Evolutionary conservation across 2,888 invertebrate species (phyloP), one percentile per base, ranked within the genome.

Genomic region (Agriopis leucophaearia): DNA sequence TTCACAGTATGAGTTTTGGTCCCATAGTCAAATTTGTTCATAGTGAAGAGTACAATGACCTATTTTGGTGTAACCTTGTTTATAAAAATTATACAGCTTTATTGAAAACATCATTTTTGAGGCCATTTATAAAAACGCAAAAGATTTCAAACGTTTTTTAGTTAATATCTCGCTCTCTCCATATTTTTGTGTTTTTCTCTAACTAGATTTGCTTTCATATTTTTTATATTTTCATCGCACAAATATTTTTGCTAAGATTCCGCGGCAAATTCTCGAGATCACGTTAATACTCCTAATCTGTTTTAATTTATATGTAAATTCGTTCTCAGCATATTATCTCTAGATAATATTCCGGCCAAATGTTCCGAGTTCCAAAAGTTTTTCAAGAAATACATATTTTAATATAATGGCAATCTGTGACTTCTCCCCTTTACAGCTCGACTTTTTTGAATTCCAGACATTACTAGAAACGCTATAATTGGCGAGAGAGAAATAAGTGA

Each of bases 271-370:
- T 76, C 78, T 68, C 70, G 66, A 74, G 64, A 74, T 78, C 76
- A 76, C 78, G 74, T 69, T 84, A 82, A 85, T 83, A 77, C 81
- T 72, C 79, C 80, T 85, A 85, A 86, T 86, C 81, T 80, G 77
- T 84, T 83, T 86, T 83, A 85, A 87, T 86, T 86, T 85, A 84
- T 81, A 87, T 87, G 86, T 82, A 82, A 86, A 86, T 86, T 83
- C 77, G 82, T 81, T 83, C 76, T 76, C 76, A 77, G 85, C 81
- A 81, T 82, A 84, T 83, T 81, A 84, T 83, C 82, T 82, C 77
- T 77, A 58, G 72, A 69, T 66, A 80, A 85, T 82, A 82, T 82
- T 81, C 78, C 74, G 71, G 70, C 74, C 75, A 79, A 82, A 83
- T 80, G 77, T 78, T 82, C 76, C 35, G 74, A 81, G 78, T 82